Percentiles rank a stretch among this genome's conserved stretches.
These are phyloP conservation scores for Montipora capitata DNA, from an alignment of 92 coral and sea anemone species.

Conservation along the genomic window DNA sequence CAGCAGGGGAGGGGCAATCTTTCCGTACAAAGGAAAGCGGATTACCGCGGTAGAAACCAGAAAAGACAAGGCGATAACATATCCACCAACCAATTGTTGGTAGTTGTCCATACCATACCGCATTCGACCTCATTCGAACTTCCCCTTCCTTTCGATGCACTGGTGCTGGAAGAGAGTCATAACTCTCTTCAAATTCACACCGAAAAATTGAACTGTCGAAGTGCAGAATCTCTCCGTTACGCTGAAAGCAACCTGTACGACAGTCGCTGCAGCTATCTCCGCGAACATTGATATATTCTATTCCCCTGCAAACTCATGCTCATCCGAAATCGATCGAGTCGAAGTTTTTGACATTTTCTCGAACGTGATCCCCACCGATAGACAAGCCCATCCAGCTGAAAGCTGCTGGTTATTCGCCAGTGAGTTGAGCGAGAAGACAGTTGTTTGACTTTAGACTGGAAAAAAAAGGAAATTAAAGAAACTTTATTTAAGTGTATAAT, in stretches of 20 bases:
- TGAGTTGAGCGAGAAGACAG: conserved; percentile 50
- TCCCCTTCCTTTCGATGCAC: conserved; percentile 16
- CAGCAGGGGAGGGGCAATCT: no score
- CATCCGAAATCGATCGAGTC: conserved; percentile 56
- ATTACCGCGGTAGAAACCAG: no score
- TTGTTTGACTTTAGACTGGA: conserved; percentile 42
- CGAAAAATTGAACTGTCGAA: conserved; percentile 13
- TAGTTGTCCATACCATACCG: no score
- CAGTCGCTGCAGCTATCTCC: conserved; percentile 57
- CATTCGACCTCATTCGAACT: no score
- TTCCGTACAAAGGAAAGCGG: no score
- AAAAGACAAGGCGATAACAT: no score
- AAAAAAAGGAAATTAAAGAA: conserved; percentile 25
- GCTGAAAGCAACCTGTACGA: conserved; percentile 63
- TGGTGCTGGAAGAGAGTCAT: not conserved
- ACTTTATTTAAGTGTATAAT: no score
- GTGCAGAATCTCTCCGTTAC: conserved; percentile 8
- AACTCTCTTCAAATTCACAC: conserved; percentile 40
- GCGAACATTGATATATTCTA: conserved; percentile 75
- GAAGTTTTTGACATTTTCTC: conserved; percentile 42
- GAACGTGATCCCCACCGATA: conserved; percentile 63
- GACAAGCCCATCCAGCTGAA: conserved; percentile 62
- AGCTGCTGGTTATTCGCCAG: conserved; percentile 81
- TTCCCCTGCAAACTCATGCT: conserved; percentile 35
- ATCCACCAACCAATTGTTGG: no score